Conservation (phyloP, 2,888 invertebrate species). For the Noctua janthe region DNA sequence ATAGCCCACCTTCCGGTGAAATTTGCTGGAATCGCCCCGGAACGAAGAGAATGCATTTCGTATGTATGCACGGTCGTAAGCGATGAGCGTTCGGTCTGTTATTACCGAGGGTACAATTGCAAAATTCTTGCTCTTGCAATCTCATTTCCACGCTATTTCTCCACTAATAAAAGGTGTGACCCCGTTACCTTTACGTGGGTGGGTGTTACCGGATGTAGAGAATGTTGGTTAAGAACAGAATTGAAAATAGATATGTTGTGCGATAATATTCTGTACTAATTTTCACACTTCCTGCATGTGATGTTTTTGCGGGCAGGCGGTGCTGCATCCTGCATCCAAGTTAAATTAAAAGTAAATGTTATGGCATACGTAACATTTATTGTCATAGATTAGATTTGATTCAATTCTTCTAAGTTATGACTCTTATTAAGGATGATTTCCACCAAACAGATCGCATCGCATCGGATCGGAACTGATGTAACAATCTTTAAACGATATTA, state of each 20-base stretch:
- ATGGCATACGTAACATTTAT: neutral
- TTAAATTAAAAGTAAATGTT: neutral
- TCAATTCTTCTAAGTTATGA: neutral
- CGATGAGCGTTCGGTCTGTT: conserved; percentile 53
- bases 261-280: neutral
- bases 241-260: neutral
- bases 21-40: conserved; percentile 27
- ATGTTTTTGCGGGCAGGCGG: neutral
- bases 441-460: no score
- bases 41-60: conserved; percentile 56
- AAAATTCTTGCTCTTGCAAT: conserved; percentile 56
- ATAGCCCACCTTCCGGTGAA: conserved; percentile 37
- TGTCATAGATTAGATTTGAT: neutral
- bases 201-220: neutral
- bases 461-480: no score
- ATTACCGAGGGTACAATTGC: conserved; percentile 56
- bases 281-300: neutral
- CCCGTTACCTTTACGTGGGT: conserved; percentile 12
- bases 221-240: neutral
- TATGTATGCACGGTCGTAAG: conserved; percentile 58
- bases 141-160: conserved; percentile 50
- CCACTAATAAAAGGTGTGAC: conserved; percentile 49
- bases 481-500: no score
- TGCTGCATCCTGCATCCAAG: neutral
- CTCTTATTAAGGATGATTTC: neutral